These are phyloP conservation scores for Nycticebus coucang DNA, from an alignment of 2,113 vertebrate species.

Conservation along the genomic window DNA sequence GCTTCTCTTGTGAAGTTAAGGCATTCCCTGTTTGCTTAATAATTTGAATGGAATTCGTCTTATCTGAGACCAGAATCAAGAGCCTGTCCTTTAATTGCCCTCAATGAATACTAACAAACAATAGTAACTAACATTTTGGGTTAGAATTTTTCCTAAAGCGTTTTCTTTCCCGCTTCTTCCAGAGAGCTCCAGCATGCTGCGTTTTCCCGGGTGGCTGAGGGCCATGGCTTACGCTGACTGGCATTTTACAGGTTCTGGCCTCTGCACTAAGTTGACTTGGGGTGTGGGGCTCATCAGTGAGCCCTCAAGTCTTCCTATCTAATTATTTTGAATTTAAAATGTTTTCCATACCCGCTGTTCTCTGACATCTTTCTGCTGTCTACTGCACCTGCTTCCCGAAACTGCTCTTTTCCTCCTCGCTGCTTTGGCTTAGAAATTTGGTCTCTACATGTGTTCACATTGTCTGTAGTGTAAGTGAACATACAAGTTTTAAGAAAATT, in stretches of 20 bases:
- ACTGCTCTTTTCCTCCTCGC: neutral
- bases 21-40: neutral
- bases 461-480: neutral
- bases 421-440: neutral
- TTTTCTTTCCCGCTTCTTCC: neutral
- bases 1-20: neutral
- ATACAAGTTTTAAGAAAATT: neutral
- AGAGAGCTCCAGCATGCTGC: neutral
- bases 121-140: neutral
- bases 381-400: neutral
- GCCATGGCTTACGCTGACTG: neutral
- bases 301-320: neutral
- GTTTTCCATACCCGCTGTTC: neutral
- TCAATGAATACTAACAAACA: neutral
- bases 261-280: neutral
- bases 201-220: neutral
- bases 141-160: neutral
- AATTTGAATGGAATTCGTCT: neutral
- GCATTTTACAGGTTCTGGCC: neutral
- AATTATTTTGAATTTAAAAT: constrained; percentile 20
- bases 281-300: neutral
- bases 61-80: neutral
- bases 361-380: neutral
- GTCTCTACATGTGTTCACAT: neutral
- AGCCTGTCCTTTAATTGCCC: neutral